phyloP scores from a whole-genome alignment of 1,140 invertebrate genomes.

The Drosophila asahinai region DNA sequence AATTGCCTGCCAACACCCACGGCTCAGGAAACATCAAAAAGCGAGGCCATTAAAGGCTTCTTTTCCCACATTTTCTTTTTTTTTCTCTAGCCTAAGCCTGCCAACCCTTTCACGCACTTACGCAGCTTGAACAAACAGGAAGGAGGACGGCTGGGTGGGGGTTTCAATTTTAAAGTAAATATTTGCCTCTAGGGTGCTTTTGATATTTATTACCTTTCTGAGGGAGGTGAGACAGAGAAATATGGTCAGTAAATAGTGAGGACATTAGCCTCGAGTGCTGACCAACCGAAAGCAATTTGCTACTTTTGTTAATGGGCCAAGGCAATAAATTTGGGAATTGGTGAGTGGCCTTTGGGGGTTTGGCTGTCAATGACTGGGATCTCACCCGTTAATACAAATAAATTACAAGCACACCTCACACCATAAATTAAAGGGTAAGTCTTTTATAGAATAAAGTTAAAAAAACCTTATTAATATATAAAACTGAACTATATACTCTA shows the following conservation, averaged over 20 bases:
- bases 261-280: conserved; percentile 64
- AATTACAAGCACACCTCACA: conserved; percentile 44
- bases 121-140: conserved; percentile 67
- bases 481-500: too few species aligned
- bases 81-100: conserved; percentile 11
- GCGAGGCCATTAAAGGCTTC: conserved; percentile 73
- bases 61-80: conserved; percentile 38
- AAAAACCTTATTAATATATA: too few species aligned
- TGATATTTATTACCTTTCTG: conserved; percentile 78
- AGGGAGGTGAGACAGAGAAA: neutral
- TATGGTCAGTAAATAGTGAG: conserved; percentile 64
- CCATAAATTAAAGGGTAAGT: neutral
- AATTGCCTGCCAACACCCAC: conserved; percentile 67
- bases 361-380: conserved; percentile 54
- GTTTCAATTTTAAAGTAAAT: conserved; percentile 84
- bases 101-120: conserved; percentile 81
- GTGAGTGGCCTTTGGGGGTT: conserved; percentile 7
- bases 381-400: conserved; percentile 66
- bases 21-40: conserved; percentile 67
- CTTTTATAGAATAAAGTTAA: too few species aligned
- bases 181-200: conserved; percentile 84
- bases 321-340: conserved; percentile 69
- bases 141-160: neutral
- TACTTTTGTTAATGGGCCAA: conserved; percentile 54
- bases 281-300: conserved; percentile 69